Conservation (phyloP, 1,140 invertebrate genomes). For the Antheraea mylitta region DNA sequence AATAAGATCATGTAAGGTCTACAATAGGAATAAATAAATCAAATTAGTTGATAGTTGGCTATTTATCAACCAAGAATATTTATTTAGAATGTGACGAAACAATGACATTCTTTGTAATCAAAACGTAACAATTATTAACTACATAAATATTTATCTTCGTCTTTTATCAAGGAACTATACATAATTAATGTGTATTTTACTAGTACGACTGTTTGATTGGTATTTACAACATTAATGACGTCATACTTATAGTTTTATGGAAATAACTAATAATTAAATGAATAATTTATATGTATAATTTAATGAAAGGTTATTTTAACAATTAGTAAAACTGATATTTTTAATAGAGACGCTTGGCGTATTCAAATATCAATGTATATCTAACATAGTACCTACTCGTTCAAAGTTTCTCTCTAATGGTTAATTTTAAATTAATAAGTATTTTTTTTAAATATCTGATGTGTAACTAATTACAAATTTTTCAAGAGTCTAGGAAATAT, state of each 20-base stretch:
- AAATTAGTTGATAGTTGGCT: too few relatives aligned
- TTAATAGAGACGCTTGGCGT: background rate
- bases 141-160: background rate
- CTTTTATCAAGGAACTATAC: background rate
- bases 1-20: background rate
- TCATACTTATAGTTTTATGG: too few relatives aligned
- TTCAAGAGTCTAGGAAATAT: background rate
- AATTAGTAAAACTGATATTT: background rate
- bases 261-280: too few relatives aligned
- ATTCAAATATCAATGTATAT: background rate
- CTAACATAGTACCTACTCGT: too few relatives aligned
- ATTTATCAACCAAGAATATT: too few relatives aligned
- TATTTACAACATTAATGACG: background rate
- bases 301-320: background rate
- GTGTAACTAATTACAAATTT: constrained; percentile 5
- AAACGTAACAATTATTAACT: background rate
- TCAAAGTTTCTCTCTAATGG: too few relatives aligned
- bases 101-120: background rate
- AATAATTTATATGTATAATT: background rate
- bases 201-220: background rate
- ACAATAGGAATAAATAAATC: too few relatives aligned
- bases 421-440: background rate
- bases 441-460: background rate
- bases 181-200: background rate
- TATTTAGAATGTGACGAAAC: background rate